phyloP scores from a whole-genome alignment of 2,113 vertebrate genomes.

The Gallinago undulata region DNA sequence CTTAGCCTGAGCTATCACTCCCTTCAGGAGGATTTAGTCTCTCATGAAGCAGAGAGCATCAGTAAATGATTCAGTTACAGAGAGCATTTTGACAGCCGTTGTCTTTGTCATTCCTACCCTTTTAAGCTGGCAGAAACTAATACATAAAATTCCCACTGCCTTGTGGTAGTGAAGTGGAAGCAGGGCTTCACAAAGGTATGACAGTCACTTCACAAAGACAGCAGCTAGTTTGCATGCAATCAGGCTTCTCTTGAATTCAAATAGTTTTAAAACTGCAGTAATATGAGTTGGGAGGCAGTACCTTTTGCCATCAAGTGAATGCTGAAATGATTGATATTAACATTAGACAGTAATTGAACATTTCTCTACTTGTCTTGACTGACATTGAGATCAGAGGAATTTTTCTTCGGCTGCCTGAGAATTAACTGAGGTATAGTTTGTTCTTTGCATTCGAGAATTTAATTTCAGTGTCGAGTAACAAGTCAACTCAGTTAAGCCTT shows the following conservation, averaged over 20 bases:
- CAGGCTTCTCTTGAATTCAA: background rate
- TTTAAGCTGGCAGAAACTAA: constrained; percentile 1
- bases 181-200: background rate
- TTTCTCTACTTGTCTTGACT: background rate
- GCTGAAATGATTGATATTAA: background rate
- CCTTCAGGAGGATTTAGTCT: background rate
- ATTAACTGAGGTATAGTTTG: background rate
- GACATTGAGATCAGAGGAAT: background rate
- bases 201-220: background rate
- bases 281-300: background rate
- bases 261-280: background rate
- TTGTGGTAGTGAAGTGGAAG: background rate
- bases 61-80: background rate
- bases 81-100: background rate
- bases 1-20: background rate
- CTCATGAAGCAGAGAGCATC: background rate
- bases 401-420: background rate
- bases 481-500: background rate
- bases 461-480: background rate
- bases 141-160: background rate
- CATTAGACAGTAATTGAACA: background rate
- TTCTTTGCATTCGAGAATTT: background rate
- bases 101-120: background rate
- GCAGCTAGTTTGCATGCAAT: background rate
- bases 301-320: background rate